Conservation (phyloP, 2,797 vertebrate genomes). For the Sebastolobus altivelis region DNA sequence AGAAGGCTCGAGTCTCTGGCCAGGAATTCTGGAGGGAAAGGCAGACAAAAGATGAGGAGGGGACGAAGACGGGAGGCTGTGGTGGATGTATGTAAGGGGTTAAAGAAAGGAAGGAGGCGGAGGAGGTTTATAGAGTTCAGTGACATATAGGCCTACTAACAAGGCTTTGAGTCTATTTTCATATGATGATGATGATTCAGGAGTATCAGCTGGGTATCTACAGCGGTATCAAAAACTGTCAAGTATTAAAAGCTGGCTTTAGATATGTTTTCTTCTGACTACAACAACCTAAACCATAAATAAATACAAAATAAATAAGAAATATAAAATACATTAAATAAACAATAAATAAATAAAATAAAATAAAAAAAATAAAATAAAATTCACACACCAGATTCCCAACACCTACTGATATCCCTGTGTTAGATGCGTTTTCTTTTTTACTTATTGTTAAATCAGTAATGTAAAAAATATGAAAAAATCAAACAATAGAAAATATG, state of each 20-base stretch:
- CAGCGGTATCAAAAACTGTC: not conserved
- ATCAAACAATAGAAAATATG: no score
- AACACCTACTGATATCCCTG: no score
- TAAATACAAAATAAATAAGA: no score
- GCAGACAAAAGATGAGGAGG: slow-evolving; percentile 72
- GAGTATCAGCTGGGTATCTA: not conserved
- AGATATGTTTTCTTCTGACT: not conserved
- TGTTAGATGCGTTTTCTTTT: not conserved
- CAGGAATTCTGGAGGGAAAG: slow-evolving; percentile 78
- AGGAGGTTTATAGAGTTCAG: slow-evolving; percentile 49
- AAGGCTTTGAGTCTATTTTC: not conserved
- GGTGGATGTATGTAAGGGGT: slow-evolving; percentile 37
- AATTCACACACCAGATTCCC: no score
- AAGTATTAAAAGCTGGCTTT: not conserved
- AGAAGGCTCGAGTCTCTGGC: slow-evolving; percentile 57
- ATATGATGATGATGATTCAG: slow-evolving; percentile 1
- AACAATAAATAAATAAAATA: no score
- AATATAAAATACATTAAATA: not conserved
- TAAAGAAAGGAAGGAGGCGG: slow-evolving; percentile 49
- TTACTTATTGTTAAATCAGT: not conserved
- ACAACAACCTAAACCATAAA: no score
- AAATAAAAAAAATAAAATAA: no score
- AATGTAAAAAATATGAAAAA: no score
- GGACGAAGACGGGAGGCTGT: slow-evolving; percentile 50
- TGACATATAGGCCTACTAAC: slow-evolving; percentile 36